Conservation (phyloP, 2,113 vertebrate species). For the Struthio camelus region DNA sequence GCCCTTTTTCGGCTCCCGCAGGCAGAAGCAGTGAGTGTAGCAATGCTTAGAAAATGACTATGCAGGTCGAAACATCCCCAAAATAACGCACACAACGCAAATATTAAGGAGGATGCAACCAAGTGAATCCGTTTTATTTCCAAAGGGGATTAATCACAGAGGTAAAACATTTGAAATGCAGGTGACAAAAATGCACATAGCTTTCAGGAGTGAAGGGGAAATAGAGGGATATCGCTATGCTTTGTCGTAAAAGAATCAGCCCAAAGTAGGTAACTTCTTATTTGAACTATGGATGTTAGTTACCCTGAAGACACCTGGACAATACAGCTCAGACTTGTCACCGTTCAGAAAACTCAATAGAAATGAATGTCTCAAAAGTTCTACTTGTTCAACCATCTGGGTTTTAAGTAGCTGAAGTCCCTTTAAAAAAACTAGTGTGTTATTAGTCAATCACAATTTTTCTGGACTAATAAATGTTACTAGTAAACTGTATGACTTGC, state of each 20-base stretch:
- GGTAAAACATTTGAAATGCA: constrained; percentile 5
- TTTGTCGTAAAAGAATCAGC: neutral
- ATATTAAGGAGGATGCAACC: neutral
- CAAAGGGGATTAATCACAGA: neutral
- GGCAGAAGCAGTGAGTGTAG: neutral
- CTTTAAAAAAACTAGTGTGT: neutral
- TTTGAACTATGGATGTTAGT: neutral
- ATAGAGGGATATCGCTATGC: neutral
- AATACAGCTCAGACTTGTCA: neutral
- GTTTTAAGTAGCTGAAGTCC: neutral
- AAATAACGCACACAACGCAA: neutral
- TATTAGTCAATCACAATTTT: neutral
- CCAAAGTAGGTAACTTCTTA: neutral
- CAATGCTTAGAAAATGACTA: neutral
- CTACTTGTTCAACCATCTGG: neutral
- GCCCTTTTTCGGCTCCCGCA: neutral
- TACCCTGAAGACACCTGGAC: neutral
- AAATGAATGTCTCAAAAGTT: constrained; percentile 3
- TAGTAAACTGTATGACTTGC: neutral
- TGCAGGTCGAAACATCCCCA: neutral
- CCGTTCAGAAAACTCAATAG: constrained; percentile 27
- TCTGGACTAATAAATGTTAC: neutral
- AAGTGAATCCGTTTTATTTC: neutral
- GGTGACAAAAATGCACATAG: neutral
- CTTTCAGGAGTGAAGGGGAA: neutral